These are phyloP conservation scores for Sardinella longiceps DNA, from an alignment of 2,797 vertebrate genomes.

Conservation along the genomic window DNA sequence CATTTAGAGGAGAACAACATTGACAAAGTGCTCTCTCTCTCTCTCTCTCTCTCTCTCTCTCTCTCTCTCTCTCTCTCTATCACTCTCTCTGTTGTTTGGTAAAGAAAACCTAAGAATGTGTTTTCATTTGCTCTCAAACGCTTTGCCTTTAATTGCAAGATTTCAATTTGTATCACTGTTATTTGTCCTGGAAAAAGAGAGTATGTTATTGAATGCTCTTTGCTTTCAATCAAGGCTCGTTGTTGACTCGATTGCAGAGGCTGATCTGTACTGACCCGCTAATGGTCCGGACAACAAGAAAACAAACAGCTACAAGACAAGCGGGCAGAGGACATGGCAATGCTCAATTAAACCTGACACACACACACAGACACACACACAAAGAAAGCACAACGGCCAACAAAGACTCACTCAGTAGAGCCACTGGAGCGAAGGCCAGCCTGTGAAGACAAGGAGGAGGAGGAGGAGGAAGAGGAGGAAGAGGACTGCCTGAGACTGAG, in stretches of 20 bases:
- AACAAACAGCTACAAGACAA: conserved; percentile 24
- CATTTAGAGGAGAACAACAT: no score
- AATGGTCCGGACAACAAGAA: conserved; percentile 5
- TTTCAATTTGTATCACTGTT: conserved; percentile 1
- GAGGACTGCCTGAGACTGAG: no score
- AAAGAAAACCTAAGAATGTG: background rate
- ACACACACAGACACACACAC: background rate
- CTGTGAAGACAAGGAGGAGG: background rate
- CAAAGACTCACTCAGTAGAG: background rate
- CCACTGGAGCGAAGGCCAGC: background rate
- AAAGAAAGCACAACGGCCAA: conserved; percentile 16
- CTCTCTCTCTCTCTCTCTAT: no score
- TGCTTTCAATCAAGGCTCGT: conserved; percentile 18
- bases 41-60: no score
- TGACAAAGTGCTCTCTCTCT: background rate
- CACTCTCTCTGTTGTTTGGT: background rate
- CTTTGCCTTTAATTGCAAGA: background rate
- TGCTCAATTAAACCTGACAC: conserved; percentile 14
- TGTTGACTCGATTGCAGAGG: conserved; percentile 4
- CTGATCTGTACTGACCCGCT: conserved; percentile 13
- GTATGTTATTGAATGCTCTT: conserved; percentile 2
- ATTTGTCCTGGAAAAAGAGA: background rate
- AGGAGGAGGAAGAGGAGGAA: no score
- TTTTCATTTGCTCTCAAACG: background rate
- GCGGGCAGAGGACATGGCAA: background rate